Conservation (phyloP, 2,113 vertebrate species). For the Chinchilla lanigera region DNA sequence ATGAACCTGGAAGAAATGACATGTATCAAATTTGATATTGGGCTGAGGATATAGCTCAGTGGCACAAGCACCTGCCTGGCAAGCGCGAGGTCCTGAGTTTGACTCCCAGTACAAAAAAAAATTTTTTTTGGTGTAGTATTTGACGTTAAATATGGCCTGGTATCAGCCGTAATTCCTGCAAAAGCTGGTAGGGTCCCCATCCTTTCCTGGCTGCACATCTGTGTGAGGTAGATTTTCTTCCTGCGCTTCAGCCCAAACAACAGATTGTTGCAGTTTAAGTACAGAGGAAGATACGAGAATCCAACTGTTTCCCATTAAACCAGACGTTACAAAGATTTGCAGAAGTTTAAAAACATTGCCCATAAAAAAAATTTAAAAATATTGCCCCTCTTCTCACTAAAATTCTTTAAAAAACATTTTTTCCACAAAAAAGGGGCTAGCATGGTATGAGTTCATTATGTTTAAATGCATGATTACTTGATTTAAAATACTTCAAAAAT, state of each 20-base stretch:
- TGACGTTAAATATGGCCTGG: neutral
- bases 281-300: neutral
- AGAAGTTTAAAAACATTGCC: neutral
- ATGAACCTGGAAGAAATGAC: neutral
- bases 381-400: neutral
- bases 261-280: neutral
- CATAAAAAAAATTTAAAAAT: neutral
- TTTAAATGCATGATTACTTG: constrained; percentile 12
- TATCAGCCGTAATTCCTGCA: neutral
- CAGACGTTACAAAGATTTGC: neutral
- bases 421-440: neutral
- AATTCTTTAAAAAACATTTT: neutral
- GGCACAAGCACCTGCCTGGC: too few species aligned
- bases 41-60: too few species aligned
- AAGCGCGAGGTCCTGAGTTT: too few species aligned
- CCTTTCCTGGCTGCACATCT: neutral
- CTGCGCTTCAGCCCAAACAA: neutral
- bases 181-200: too few species aligned
- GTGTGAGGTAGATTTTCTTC: neutral
- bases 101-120: too few species aligned
- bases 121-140: neutral
- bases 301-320: neutral
- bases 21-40: neutral
- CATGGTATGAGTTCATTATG: constrained; percentile 5
- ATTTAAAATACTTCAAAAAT: constrained; percentile 19